Evolutionary conservation across 35 echinoderm and acorn worm genomes (phyloP).

Genomic region (Apostichopus californicus): DNA sequence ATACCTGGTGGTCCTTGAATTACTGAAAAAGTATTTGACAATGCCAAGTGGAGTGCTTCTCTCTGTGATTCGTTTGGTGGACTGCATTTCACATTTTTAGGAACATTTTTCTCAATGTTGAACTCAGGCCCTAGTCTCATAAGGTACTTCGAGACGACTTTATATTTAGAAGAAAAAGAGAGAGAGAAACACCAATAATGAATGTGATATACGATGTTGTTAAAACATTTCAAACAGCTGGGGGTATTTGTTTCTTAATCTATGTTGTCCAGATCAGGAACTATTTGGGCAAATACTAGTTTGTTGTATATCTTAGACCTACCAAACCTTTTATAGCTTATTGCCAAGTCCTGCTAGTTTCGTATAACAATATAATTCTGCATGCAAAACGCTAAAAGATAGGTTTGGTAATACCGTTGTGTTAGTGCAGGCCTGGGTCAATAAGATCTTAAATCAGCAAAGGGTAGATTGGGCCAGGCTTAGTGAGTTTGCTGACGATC

Average conservation of each 20-base stretch:
- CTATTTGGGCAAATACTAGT: too few relatives aligned
- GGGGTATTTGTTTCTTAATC: too few relatives aligned
- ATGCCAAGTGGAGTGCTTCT: slow-evolving; percentile 53
- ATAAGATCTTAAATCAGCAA: slow-evolving; percentile 13
- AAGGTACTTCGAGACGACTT: not conserved
- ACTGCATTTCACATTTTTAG: not conserved
- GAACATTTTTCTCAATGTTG: not conserved
- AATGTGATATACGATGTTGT: too few relatives aligned
- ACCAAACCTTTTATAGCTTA: too few relatives aligned
- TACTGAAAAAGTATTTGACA: slow-evolving; percentile 71
- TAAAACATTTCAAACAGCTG: too few relatives aligned
- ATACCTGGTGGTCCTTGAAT: slow-evolving; percentile 98
- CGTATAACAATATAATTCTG: too few relatives aligned
- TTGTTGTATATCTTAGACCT: too few relatives aligned
- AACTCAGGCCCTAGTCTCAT: not conserved
- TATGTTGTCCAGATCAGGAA: too few relatives aligned
- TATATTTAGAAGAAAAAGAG: too few relatives aligned
- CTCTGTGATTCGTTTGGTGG: slow-evolving; percentile 73
- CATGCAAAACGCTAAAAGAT: too few relatives aligned
- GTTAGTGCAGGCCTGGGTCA: slow-evolving; percentile 45
- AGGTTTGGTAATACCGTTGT: slow-evolving; percentile 15
- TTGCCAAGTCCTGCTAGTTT: too few relatives aligned
- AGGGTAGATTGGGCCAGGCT: slow-evolving; percentile 40
- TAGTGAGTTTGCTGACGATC: slow-evolving; percentile 41
- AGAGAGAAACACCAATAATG: too few relatives aligned